Base-by-base conservation (phyloP, 1,140 invertebrate genomes). In the Helicorthomorpha holstii region DNA sequence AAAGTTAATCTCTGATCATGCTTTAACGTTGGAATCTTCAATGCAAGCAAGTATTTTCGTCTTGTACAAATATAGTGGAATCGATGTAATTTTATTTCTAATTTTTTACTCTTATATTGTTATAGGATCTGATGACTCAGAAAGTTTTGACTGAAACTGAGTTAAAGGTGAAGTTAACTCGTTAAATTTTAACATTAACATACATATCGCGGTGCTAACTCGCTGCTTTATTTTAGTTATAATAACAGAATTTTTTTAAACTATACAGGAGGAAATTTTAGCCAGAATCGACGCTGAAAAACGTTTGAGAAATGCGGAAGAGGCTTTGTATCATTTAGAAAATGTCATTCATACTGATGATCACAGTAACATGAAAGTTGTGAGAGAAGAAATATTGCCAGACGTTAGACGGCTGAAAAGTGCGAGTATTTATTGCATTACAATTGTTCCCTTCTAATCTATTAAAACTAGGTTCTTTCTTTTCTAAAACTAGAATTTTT, bases 401-500 rank as follows among this genome's bases (percentile, higher is more conserved):
- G 56, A 57, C 49, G 56, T 57, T 7, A 56, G 48, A 43, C 27
- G 41, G 26, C 41, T 57, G 25, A 57, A 57, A 56, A 43, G 56
- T 57, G 34, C 22, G 54, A n/a, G n/a, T n/a, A n/a, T n/a, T n/a
- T n/a, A n/a, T n/a, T n/a, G n/a, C n/a, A n/a, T n/a, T n/a, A n/a
- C n/a, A n/a, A n/a, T n/a, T n/a, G n/a, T n/a, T n/a, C n/a, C n/a
- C n/a, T n/a, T n/a, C n/a, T n/a, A n/a, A n/a, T n/a, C n/a, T n/a
- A n/a, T n/a, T n/a, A n/a, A n/a, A n/a, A n/a, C n/a, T n/a, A n/a
- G n/a, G n/a, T n/a, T n/a, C n/a, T n/a, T n/a, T n/a, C n/a, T n/a
- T n/a, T n/a, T n/a, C n/a, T n/a, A 21, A 41, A 51, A 58, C 19
- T 53, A 68, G 66, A 57, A 42, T 68, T 65, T 54, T 68, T 68